Percentiles rank a stretch among this genome's conserved stretches.
phyloP scores from a whole-genome alignment of 2,113 vertebrate species.

The Rhynchomys soricoides region DNA sequence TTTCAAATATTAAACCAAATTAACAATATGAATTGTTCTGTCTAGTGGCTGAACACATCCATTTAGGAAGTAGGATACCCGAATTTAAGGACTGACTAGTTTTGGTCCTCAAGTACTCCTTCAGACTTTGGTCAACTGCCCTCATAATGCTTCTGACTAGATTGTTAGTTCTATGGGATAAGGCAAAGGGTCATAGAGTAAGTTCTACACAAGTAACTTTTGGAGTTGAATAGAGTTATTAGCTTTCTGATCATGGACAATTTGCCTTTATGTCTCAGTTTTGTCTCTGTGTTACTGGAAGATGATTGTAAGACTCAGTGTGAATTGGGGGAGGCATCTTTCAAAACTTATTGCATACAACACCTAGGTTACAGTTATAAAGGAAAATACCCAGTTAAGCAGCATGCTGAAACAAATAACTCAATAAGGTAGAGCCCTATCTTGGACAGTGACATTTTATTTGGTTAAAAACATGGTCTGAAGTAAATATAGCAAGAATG shows the following conservation, averaged over 20 bases:
- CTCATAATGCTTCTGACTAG: background rate
- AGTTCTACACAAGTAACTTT: background rate
- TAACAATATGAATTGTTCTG: background rate
- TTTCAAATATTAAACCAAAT: constrained; percentile 25
- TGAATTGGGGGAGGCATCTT: background rate
- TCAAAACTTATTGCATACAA: background rate
- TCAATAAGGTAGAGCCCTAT: background rate
- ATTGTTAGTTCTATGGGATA: constrained; percentile 18
- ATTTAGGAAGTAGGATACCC: constrained; percentile 31
- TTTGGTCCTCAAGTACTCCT: background rate
- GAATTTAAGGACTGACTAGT: constrained; percentile 13
- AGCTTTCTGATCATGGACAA: constrained; percentile 9
- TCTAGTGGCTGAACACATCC: background rate
- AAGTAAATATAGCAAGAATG: constrained; percentile 7
- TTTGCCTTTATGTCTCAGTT: background rate
- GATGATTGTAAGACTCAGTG: background rate
- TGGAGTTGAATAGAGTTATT: background rate
- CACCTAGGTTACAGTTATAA: background rate
- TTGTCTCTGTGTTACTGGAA: background rate
- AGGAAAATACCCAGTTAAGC: background rate
- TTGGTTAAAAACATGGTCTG: constrained; percentile 8
- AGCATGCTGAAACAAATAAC: background rate
- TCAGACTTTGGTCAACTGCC: background rate
- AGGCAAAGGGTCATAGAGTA: background rate
- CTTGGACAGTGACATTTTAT: constrained; percentile 22